Percentiles rank a stretch among this genome's conserved stretches.
These are phyloP conservation scores for Cynodonichthys magdalenae DNA, from an alignment of 2,797 vertebrate genomes.

Conservation along the genomic window DNA sequence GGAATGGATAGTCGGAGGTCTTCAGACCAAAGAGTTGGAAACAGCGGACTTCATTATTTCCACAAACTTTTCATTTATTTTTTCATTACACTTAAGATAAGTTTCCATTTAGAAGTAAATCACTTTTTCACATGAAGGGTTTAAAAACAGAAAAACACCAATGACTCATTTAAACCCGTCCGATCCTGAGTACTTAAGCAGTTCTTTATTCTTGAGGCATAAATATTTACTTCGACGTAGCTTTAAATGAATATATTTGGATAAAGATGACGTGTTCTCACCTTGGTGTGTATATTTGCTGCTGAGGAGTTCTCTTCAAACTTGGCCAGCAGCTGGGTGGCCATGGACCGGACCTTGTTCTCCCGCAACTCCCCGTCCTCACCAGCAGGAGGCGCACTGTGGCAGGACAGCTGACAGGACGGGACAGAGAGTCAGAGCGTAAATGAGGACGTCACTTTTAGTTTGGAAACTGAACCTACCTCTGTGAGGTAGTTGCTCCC, in stretches of 20 bases:
- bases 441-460: neutral
- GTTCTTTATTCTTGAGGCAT: no score
- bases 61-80: no score
- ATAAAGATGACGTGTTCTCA: slow-evolving; percentile 51
- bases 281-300: slow-evolving; percentile 79
- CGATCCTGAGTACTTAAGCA: no score
- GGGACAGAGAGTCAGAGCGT: neutral
- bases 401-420: slow-evolving; percentile 75
- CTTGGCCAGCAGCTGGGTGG: slow-evolving; percentile 91
- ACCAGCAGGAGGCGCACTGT: slow-evolving; percentile 73
- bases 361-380: slow-evolving; percentile 83
- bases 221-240: no score
- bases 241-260: no score
- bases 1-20: no score
- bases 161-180: no score
- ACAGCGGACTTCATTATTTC: no score
- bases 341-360: slow-evolving; percentile 95
- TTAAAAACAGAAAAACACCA: no score
- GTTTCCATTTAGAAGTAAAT: no score
- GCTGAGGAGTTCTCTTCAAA: slow-evolving; percentile 90
- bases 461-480: slow-evolving; percentile 67
- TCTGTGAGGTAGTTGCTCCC: slow-evolving; percentile 84
- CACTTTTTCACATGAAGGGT: no score
- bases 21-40: neutral
- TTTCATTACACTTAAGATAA: no score